phyloP scores from a whole-genome alignment of 2,888 invertebrate species.

The Oscheius sp. region DNA sequence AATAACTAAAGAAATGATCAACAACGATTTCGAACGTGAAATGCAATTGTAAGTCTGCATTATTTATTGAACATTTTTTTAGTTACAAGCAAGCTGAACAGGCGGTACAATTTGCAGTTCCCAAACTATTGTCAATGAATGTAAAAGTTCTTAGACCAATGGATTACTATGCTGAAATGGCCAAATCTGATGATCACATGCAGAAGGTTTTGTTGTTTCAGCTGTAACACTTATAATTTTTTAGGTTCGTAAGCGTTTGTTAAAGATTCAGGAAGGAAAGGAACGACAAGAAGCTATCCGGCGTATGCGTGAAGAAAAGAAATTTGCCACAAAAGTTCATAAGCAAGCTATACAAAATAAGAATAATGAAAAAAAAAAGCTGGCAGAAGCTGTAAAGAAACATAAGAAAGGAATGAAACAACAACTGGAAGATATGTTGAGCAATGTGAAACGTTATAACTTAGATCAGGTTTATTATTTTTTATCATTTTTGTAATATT shows the following conservation, averaged over 20 bases:
- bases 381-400: slow-evolving; percentile 90
- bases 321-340: slow-evolving; percentile 84
- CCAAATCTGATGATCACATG: slow-evolving; percentile 96
- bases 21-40: slow-evolving; percentile 67
- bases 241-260: slow-evolving; percentile 58
- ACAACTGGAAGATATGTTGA: slow-evolving; percentile 68
- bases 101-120: slow-evolving; percentile 84
- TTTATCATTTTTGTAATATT: neutral
- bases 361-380: slow-evolving; percentile 87
- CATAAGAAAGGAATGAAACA: slow-evolving; percentile 75
- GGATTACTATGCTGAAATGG: slow-evolving; percentile 99
- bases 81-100: slow-evolving; percentile 76
- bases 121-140: slow-evolving; percentile 78
- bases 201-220: slow-evolving; percentile 78
- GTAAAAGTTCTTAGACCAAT: slow-evolving; percentile 80
- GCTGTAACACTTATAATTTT: neutral
- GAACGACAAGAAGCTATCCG: slow-evolving; percentile 88
- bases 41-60: slow-evolving; percentile 60
- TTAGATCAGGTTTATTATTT: slow-evolving; percentile 38
- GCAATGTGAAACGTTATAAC: slow-evolving; percentile 58
- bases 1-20: slow-evolving; percentile 50
- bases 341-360: slow-evolving; percentile 77
- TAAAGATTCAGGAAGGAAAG: slow-evolving; percentile 79
- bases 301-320: slow-evolving; percentile 87
- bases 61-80: slow-evolving; percentile 32